phyloP scores from a whole-genome alignment of 1,140 invertebrate genomes.

The Heliconius congener region DNA sequence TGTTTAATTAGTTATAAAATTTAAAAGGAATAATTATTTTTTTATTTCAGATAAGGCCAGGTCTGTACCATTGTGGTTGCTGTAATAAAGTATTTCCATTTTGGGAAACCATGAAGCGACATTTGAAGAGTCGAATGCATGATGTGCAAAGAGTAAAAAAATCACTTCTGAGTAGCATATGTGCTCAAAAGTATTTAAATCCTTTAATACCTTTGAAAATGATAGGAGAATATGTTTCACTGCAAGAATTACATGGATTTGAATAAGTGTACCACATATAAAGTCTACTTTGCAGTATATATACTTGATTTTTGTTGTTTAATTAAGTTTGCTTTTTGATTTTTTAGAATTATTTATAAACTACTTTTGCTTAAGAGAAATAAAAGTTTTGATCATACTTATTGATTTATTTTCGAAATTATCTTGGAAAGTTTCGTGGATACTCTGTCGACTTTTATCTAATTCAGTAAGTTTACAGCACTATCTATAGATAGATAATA shows the following conservation, averaged over 20 bases:
- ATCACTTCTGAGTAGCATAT: constrained; percentile 5
- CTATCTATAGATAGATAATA: not conserved
- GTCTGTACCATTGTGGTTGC: constrained; percentile 55
- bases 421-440: no score
- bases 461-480: not conserved
- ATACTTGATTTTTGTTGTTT: no score
- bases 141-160: not conserved
- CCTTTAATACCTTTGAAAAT: not conserved
- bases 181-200: not conserved
- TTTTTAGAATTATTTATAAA: not conserved
- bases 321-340: not conserved
- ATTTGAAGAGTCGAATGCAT: constrained; percentile 33
- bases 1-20: not conserved
- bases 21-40: not conserved
- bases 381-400: not conserved
- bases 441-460: no score
- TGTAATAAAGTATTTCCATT: constrained; percentile 55
- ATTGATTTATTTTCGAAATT: not conserved
- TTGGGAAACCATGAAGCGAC: constrained; percentile 42
- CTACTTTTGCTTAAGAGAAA: not conserved
- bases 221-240: constrained; percentile 3
- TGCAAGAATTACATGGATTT: not conserved
- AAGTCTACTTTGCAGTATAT: no score
- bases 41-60: constrained; percentile 48
- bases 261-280: not conserved